A percentile compares a stretch with the other conserved stretches of the same genome.
phyloP scores from a whole-genome alignment of 2,888 invertebrate species.

The Stegophylla sp. region DNA sequence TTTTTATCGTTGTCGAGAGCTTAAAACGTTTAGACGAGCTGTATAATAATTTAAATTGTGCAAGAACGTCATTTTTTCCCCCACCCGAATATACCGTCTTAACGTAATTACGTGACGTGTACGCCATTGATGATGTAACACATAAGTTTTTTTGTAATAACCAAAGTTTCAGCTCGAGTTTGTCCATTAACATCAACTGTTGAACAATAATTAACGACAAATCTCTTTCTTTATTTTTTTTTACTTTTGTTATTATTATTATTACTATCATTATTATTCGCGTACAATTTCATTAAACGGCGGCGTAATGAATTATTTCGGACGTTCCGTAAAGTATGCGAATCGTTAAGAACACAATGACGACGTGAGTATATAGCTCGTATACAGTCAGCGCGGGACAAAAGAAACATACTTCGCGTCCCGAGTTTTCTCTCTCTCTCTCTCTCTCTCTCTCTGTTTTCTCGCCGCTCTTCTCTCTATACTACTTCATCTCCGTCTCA shows the following conservation, averaged over 20 bases:
- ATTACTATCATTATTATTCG: not conserved
- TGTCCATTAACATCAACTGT: not conserved
- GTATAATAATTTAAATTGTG: not conserved
- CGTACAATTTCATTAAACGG: constrained; percentile 16
- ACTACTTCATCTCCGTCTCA: no score
- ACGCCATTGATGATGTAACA: not conserved
- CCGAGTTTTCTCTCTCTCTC: not conserved
- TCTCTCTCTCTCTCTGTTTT: not conserved
- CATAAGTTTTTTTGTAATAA: not conserved
- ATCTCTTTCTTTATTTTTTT: no score
- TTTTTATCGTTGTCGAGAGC: not conserved
- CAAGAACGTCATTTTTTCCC: not conserved
- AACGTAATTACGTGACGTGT: not conserved
- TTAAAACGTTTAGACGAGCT: not conserved
- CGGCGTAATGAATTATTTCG: not conserved
- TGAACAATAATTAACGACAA: constrained; percentile 1
- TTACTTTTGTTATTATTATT: not conserved
- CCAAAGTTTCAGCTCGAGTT: not conserved
- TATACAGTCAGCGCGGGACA: constrained; percentile 10
- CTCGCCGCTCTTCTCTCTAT: not conserved
- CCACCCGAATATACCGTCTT: not conserved
- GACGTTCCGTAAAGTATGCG: constrained; percentile 18
- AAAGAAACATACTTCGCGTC: constrained; percentile 43
- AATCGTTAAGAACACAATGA: constrained; percentile 21
- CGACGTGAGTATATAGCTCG: no score